phyloP scores from a whole-genome alignment of 1,140 invertebrate species.

The Acromyrmex heyeri region DNA sequence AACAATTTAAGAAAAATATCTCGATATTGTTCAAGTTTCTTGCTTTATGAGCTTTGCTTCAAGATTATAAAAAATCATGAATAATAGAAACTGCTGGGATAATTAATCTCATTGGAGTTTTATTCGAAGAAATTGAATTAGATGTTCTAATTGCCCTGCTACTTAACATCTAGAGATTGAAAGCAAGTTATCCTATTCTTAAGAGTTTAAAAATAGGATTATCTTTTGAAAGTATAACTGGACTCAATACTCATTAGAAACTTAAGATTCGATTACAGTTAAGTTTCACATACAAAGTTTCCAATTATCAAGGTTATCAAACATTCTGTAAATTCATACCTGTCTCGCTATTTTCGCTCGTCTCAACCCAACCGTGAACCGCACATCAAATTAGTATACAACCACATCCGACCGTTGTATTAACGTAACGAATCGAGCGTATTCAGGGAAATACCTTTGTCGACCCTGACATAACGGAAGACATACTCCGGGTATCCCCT shows the following conservation, averaged over 20 bases:
- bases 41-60: background rate
- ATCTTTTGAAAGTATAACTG: background rate
- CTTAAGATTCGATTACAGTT: conserved; percentile 45
- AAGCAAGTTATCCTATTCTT: background rate
- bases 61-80: background rate
- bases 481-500: conserved; percentile 20
- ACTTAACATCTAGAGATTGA: background rate
- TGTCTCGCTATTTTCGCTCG: conserved; percentile 46
- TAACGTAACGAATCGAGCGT: conserved; percentile 58
- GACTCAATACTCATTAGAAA: conserved; percentile 10
- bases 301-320: conserved; percentile 39
- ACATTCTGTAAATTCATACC: conserved; percentile 47
- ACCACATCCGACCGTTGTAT: conserved; percentile 25
- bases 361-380: conserved; percentile 50
- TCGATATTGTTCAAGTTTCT: background rate
- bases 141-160: background rate
- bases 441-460: conserved; percentile 55
- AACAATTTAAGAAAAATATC: background rate
- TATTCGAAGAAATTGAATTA: background rate
- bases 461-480: conserved; percentile 57
- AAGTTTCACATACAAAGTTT: background rate
- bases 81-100: background rate
- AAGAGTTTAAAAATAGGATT: background rate
- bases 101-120: background rate
- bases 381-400: conserved; percentile 41